phyloP scores from a whole-genome alignment of 2,888 invertebrate genomes.

The Pterostichus niger region DNA sequence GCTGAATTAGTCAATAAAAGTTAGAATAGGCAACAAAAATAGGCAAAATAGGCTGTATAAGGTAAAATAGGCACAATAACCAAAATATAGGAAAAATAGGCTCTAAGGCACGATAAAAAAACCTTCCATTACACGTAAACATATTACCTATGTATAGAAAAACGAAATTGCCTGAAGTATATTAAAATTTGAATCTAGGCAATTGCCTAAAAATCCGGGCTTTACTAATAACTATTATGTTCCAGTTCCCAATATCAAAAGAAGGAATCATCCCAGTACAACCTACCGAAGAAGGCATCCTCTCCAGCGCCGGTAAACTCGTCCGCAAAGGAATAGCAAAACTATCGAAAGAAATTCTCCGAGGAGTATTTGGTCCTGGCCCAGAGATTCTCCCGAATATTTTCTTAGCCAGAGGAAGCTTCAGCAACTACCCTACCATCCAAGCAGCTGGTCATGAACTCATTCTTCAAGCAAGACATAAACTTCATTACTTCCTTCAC shows the following conservation, averaged over 20 bases:
- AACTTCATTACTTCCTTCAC: neutral
- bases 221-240: neutral
- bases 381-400: neutral
- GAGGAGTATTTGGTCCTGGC: neutral
- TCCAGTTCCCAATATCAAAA: neutral
- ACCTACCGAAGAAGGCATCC: slow-evolving; percentile 6
- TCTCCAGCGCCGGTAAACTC: neutral
- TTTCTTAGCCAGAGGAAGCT: slow-evolving; percentile 17
- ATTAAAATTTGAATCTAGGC: too few species aligned
- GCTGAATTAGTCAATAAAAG: too few species aligned
- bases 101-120: too few species aligned
- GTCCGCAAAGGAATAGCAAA: slow-evolving; percentile 18
- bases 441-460: neutral
- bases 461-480: neutral
- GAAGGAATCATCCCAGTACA: neutral
- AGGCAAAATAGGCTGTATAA: too few species aligned
- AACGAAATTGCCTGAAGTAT: too few species aligned
- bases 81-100: too few species aligned
- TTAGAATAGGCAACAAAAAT: too few species aligned
- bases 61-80: too few species aligned
- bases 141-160: too few species aligned
- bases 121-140: too few species aligned
- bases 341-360: neutral
- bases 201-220: too few species aligned
- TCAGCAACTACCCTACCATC: neutral